These are phyloP conservation scores for Aselliscus stoliczkanus DNA, from an alignment of 2,797 vertebrate species.

Conservation along the genomic window DNA sequence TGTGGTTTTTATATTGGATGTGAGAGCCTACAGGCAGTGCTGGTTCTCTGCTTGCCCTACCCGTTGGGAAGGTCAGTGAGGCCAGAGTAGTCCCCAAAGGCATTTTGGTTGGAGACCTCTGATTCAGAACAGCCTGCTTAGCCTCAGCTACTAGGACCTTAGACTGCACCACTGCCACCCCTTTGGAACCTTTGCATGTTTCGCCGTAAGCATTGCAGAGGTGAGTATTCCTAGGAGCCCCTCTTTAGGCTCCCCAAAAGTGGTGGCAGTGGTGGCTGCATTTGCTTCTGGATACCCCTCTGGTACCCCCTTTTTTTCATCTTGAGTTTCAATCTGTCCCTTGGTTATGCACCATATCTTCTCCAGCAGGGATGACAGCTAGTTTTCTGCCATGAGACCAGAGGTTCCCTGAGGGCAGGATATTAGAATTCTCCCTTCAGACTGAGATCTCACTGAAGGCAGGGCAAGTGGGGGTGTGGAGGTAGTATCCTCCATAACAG, in stretches of 20 bases:
- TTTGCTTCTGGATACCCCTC: neutral
- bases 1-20: neutral
- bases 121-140: neutral
- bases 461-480: neutral
- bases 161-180: neutral
- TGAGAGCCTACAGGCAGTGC: neutral
- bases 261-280: neutral
- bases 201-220: accelerated
- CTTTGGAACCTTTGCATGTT: neutral
- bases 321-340: neutral
- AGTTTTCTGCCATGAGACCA: neutral
- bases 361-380: neutral
- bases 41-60: neutral
- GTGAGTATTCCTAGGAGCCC: too few relatives aligned
- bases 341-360: neutral
- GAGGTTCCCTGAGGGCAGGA: neutral
- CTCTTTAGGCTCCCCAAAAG: neutral
- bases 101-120: neutral
- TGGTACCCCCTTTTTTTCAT: neutral
- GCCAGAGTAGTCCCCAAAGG: neutral
- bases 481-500: neutral
- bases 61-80: neutral
- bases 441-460: neutral
- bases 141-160: neutral
- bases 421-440: neutral